Base-by-base conservation (phyloP, 2,797 vertebrate genomes). In the Enteromius trimaculatus region DNA sequence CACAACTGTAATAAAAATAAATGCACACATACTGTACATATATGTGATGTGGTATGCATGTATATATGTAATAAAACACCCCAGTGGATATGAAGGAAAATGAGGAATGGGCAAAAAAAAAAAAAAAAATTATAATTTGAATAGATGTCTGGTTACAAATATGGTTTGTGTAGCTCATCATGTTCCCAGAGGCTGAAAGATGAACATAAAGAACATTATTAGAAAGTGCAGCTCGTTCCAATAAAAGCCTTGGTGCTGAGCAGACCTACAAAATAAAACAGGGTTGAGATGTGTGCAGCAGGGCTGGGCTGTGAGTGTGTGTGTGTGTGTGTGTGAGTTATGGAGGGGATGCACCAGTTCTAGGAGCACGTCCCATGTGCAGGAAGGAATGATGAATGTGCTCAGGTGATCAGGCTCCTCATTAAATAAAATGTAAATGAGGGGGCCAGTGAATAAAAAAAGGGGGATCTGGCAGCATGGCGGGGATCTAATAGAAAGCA, bases 351-450 rank as follows among this genome's bases (percentile, higher is more conserved):
- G 80, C 75, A 84, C 37, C 65, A 81, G 82, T 72, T 80, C 53
- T 58, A 81, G 83, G 77, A 87, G 77, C 68, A 79, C 77, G 86
- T 88, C 83, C 86, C 81, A 84, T 85, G 85, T 84, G 79, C 77
- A 83, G 87, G 84, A 81, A 87, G 87, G 83, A 88, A 87, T 90
- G 89, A 91, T 91, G 88, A 90, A 91, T 90, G 89, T 86, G 86
- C 81, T 55, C 86, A 88, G 89, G 88, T 89, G 88, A 90, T 90
- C 89, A 88, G 90, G 86, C 87, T 88, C 86, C 89, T 91, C 88
- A 89, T 91, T 91, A 91, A 90, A 90, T 89, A 84, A 90, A 89
- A 91, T 90, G 89, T 83, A 91, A 89, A 91, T 90, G 89, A 88
- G 82, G 74, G 72, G 64, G 70, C 39, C 23, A 68, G 79, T 64